Conservation (phyloP, 2,888 invertebrate species). For the Chelonus formosanus region DNA sequence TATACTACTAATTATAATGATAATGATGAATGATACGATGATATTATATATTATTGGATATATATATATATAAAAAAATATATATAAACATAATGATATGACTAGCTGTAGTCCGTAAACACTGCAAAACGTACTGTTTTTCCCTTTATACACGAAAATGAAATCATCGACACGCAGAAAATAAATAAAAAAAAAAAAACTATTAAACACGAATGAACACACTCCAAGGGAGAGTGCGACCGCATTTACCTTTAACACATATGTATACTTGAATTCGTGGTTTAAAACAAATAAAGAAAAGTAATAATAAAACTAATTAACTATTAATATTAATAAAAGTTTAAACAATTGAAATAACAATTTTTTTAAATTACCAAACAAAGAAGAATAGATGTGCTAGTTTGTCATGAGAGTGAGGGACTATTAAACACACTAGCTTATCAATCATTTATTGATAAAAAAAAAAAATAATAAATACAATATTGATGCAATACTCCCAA, state of each 20-base stretch:
- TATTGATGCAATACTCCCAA: too few species aligned
- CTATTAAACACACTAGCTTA: too few species aligned
- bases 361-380: not conserved
- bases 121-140: slow-evolving; percentile 51
- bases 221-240: slow-evolving; percentile 36
- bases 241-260: slow-evolving; percentile 24
- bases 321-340: not conserved
- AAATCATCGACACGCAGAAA: slow-evolving; percentile 29
- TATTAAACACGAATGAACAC: slow-evolving; percentile 36
- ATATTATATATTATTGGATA: slow-evolving; percentile 62
- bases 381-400: too few species aligned
- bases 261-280: slow-evolving; percentile 39
- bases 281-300: slow-evolving; percentile 30
- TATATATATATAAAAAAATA: slow-evolving; percentile 48
- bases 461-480: too few species aligned
- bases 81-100: slow-evolving; percentile 55
- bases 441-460: too few species aligned
- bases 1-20: slow-evolving; percentile 64
- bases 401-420: too few species aligned
- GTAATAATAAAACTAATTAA: slow-evolving; percentile 22
- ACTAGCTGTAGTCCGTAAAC: slow-evolving; percentile 59
- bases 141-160: slow-evolving; percentile 43
- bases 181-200: slow-evolving; percentile 33
- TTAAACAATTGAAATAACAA: not conserved
- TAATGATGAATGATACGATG: slow-evolving; percentile 64